Percentiles rank a stretch among this genome's conserved stretches.
Evolutionary conservation across 2,888 invertebrate genomes (phyloP).

Genomic region (Brenthis hecate): DNA sequence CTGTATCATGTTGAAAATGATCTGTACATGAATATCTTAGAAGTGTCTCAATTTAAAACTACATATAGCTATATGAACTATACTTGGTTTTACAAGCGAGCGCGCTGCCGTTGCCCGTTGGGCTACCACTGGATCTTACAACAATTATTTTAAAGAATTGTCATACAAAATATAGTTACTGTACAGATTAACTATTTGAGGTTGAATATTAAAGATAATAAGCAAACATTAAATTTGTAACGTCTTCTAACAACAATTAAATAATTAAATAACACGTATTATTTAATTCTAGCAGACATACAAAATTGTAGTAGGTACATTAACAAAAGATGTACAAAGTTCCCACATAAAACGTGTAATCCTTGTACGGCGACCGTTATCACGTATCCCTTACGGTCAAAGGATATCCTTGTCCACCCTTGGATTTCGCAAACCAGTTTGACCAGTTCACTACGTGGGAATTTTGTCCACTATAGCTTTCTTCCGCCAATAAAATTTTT

Average conservation of each 20-base stretch:
- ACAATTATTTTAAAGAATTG: too few relatives aligned
- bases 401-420: conserved; percentile 55
- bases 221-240: too few relatives aligned
- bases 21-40: too few relatives aligned
- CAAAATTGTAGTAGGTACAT: neutral
- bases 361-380: conserved; percentile 55
- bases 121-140: too few relatives aligned
- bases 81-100: too few relatives aligned
- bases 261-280: neutral
- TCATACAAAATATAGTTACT: too few relatives aligned
- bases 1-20: too few relatives aligned
- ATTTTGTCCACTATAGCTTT: conserved; percentile 58
- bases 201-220: too few relatives aligned
- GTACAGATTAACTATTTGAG: too few relatives aligned
- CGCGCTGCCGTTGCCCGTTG: too few relatives aligned
- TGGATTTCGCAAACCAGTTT: conserved; percentile 61
- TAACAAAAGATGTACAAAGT: conserved; percentile 25
- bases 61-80: too few relatives aligned
- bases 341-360: conserved; percentile 53
- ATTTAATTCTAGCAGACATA: conserved; percentile 5
- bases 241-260: neutral
- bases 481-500: neutral
- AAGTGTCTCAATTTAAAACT: too few relatives aligned
- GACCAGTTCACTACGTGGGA: conserved; percentile 71
- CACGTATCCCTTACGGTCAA: conserved; percentile 53